These are phyloP conservation scores for Saccopteryx leptura DNA, from an alignment of 2,113 vertebrate species.

Conservation along the genomic window DNA sequence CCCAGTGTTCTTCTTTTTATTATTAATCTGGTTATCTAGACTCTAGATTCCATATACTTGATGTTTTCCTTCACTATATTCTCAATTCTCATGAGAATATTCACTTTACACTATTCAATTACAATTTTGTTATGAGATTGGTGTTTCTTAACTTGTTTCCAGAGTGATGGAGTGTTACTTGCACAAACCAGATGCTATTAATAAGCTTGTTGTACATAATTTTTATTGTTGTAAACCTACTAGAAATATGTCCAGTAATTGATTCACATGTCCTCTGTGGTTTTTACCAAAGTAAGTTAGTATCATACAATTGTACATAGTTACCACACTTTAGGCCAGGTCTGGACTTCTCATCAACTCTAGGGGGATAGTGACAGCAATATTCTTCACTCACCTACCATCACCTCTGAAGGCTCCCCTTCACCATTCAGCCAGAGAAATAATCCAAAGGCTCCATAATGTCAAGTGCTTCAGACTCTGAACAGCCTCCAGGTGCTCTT, in stretches of 20 bases:
- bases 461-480: neutral
- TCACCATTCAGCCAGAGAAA: neutral
- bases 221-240: neutral
- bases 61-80: neutral
- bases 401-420: neutral
- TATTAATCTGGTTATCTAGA: neutral
- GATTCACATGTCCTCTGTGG: conserved; percentile 67
- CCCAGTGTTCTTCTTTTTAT: neutral
- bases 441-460: neutral
- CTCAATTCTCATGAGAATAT: neutral
- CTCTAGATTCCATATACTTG: neutral
- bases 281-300: conserved; percentile 51
- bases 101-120: neutral
- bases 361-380: neutral
- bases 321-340: neutral
- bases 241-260: neutral
- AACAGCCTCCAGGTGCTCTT: conserved; percentile 59
- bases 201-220: neutral
- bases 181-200: neutral
- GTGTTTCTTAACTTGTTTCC: neutral
- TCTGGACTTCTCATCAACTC: neutral
- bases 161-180: neutral
- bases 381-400: neutral
- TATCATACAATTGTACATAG: neutral
- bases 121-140: neutral